These are phyloP conservation scores for Schizaphis graminum DNA, from an alignment of 2,888 invertebrate species.

Conservation along the genomic window DNA sequence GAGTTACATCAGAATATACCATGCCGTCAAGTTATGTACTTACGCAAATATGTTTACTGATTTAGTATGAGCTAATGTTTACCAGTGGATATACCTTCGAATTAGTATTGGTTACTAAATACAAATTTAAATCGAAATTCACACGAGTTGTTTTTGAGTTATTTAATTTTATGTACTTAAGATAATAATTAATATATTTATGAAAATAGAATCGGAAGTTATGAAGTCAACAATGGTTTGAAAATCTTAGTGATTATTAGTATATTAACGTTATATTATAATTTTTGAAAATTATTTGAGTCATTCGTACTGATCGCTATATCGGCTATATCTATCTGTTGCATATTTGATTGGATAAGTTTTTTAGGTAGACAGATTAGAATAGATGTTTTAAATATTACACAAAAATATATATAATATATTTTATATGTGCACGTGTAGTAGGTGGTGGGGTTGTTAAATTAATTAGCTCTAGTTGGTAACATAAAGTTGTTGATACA, in stretches of 20 bases:
- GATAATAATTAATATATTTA: not conserved
- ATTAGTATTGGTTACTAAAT: not conserved
- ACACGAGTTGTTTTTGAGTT: not conserved
- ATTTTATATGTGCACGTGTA: no score
- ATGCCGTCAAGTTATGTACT: slow-evolving; percentile 3
- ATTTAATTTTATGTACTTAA: not conserved
- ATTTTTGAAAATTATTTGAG: not conserved
- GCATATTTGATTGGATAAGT: no score
- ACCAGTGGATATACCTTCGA: not conserved
- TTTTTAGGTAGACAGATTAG: no score
- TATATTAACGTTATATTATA: not conserved
- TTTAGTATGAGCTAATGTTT: not conserved
- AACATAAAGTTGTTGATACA: no score
- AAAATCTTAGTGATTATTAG: not conserved
- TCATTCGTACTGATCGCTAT: no score
- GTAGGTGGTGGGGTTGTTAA: no score
- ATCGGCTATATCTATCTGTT: no score
- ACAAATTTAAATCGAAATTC: not conserved
- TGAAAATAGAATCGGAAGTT: not conserved
- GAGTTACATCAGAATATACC: not conserved
- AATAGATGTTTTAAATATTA: no score
- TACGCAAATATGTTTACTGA: not conserved
- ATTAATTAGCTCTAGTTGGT: no score
- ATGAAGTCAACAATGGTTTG: not conserved
- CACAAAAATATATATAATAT: no score